These are phyloP conservation scores for Mastomys natalensis DNA, from an alignment of 2,113 vertebrate species.

Conservation along the genomic window DNA sequence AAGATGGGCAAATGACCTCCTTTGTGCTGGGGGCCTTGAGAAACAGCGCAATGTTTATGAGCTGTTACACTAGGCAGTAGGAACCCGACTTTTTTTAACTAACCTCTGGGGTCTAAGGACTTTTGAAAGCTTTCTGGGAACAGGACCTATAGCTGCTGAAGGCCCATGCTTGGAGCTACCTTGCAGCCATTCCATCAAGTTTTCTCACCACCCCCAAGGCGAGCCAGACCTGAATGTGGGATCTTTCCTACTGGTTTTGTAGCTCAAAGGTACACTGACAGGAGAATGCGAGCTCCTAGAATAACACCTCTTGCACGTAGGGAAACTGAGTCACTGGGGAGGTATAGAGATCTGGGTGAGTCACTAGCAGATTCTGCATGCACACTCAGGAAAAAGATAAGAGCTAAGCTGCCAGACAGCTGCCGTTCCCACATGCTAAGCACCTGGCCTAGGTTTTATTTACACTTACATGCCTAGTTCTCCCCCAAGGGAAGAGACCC, in stretches of 20 bases:
- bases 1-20: accelerated
- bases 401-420: neutral
- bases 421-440: accelerated
- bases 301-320: neutral
- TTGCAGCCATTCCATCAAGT: neutral
- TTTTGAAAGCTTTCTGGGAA: neutral
- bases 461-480: accelerated
- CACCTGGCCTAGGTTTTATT: neutral
- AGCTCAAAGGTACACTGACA: neutral
- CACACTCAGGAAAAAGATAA: neutral
- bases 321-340: neutral
- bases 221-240: neutral
- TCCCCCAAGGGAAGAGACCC: neutral
- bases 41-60: neutral
- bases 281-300: neutral
- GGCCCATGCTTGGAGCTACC: too few relatives aligned
- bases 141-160: neutral
- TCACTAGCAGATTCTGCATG: neutral
- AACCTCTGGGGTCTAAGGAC: neutral
- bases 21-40: neutral
- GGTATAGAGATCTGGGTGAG: neutral
- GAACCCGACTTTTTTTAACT: neutral
- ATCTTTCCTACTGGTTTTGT: neutral
- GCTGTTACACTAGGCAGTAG: too few relatives aligned
- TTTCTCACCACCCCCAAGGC: neutral